phyloP scores from a whole-genome alignment of 2,888 invertebrate genomes.

The Torymus aiolomorphi region DNA sequence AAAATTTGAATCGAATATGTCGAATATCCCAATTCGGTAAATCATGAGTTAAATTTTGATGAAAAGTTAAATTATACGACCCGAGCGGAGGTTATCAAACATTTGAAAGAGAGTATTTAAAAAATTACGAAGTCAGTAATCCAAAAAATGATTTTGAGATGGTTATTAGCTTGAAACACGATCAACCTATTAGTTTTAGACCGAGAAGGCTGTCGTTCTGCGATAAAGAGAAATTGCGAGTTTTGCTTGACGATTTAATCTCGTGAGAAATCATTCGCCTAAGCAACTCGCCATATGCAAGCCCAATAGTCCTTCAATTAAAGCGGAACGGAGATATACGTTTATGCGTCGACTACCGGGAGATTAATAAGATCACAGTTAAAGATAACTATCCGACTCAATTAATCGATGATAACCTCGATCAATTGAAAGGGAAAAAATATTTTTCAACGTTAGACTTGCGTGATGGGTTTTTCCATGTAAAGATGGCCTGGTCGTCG shows the following conservation, averaged over 20 bases:
- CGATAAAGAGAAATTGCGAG: slow-evolving; percentile 23
- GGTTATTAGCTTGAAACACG: not conserved
- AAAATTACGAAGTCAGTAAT: too few species aligned
- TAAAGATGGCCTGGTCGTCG: not conserved
- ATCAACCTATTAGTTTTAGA: not conserved
- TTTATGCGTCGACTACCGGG: too few species aligned
- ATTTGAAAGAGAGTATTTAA: too few species aligned
- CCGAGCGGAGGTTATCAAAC: too few species aligned
- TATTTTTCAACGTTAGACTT: slow-evolving; percentile 27
- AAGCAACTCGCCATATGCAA: slow-evolving; percentile 43
- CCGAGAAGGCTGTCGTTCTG: not conserved
- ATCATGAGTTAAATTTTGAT: too few species aligned
- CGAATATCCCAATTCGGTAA: too few species aligned
- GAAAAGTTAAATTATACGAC: too few species aligned
- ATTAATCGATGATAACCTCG: slow-evolving; percentile 47
- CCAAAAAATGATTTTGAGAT: not conserved
- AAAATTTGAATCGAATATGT: too few species aligned
- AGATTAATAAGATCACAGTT: slow-evolving; percentile 47
- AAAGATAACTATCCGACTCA: slow-evolving; percentile 49
- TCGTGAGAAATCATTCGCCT: slow-evolving; percentile 23
- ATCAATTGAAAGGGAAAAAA: slow-evolving; percentile 30
- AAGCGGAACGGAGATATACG: too few species aligned
- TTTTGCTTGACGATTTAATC: slow-evolving; percentile 19
- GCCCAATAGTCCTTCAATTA: slow-evolving; percentile 49
- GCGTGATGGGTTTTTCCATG: slow-evolving; percentile 15